Evolutionary conservation across 2,888 invertebrate genomes (phyloP).

Genomic region (Drosophila parthenogenetica): DNA sequence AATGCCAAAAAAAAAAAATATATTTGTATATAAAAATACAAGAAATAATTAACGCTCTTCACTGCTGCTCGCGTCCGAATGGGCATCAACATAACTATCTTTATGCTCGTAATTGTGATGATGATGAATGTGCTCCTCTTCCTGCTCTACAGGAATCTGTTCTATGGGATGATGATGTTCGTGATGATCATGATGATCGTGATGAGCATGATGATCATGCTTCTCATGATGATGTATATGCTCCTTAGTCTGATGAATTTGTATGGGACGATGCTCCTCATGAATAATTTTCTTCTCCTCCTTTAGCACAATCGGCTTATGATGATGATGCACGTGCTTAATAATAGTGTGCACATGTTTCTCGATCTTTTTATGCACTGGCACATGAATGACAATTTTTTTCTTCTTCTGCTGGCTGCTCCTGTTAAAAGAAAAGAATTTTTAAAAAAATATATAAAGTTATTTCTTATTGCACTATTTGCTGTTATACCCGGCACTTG

Average conservation of each 20-base stretch:
- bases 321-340: conserved; percentile 85
- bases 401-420: conserved; percentile 81
- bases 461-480: background rate
- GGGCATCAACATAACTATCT: conserved; percentile 56
- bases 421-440: conserved; percentile 1
- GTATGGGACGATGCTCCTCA: conserved; percentile 83
- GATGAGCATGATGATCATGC: conserved; percentile 67
- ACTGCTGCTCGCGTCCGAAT: conserved; percentile 56
- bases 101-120: conserved; percentile 78
- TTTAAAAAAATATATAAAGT: background rate
- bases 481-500: conserved; percentile 73
- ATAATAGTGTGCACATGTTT: conserved; percentile 84
- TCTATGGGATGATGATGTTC: conserved; percentile 65
- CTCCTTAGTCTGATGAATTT: conserved; percentile 80
- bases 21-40: too few relatives aligned
- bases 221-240: conserved; percentile 83
- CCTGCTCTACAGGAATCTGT: conserved; percentile 55
- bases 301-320: conserved; percentile 84
- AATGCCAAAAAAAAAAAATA: background rate
- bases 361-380: conserved; percentile 84
- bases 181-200: conserved; percentile 66
- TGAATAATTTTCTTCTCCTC: conserved; percentile 85
- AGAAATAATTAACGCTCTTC: conserved; percentile 61
- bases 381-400: conserved; percentile 84
- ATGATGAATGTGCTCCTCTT: conserved; percentile 75